phyloP scores from a whole-genome alignment of 2,113 vertebrate species.

The Sinocyclocheilus grahami region DNA sequence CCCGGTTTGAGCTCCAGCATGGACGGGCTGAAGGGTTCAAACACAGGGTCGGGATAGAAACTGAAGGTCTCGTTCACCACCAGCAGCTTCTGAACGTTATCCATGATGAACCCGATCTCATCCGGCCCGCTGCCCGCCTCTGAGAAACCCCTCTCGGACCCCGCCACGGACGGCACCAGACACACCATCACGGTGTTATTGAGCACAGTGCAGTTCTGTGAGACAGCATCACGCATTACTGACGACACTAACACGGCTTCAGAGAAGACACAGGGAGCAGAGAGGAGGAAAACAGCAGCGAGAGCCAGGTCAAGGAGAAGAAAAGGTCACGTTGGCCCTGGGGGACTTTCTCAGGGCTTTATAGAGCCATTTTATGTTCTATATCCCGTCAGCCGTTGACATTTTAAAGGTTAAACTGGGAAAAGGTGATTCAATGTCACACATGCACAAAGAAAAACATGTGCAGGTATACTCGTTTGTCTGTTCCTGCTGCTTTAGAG shows the following conservation, averaged over 20 bases:
- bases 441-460: conserved; percentile 55
- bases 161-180: conserved; percentile 88
- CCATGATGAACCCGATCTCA: conserved; percentile 96
- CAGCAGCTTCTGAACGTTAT: conserved; percentile 86
- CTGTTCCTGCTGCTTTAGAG: conserved; percentile 28
- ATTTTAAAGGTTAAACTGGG: conserved; percentile 84
- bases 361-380: conserved; percentile 66
- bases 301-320: conserved; percentile 45
- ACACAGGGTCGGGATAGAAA: conserved; percentile 92
- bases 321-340: conserved; percentile 73
- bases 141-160: conserved; percentile 76
- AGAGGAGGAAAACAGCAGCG: neutral
- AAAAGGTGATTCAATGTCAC: conserved; percentile 77
- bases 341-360: conserved; percentile 62
- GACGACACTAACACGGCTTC: neutral
- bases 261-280: neutral
- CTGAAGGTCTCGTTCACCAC: conserved; percentile 90
- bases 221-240: neutral
- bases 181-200: conserved; percentile 97
- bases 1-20: conserved; percentile 94
- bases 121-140: conserved; percentile 88
- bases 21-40: conserved; percentile 86
- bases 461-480: conserved; percentile 54
- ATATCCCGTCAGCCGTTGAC: conserved; percentile 71
- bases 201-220: conserved; percentile 91